Conservation (phyloP, 2,797 vertebrate species). For the Microchirus variegatus region DNA sequence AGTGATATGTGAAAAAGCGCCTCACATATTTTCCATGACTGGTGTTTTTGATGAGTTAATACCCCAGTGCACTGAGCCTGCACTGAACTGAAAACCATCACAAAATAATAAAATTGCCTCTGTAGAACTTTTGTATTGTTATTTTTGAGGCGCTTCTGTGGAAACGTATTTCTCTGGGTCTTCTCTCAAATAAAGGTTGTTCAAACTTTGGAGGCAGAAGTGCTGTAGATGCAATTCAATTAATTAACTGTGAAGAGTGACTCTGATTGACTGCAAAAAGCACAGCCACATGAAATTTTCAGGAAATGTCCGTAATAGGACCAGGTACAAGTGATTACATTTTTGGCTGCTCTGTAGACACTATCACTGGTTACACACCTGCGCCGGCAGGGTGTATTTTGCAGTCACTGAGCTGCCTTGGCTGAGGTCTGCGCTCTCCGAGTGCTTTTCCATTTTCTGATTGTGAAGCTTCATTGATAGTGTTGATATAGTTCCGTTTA, state of each 20-base stretch:
- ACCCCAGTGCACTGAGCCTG: slow-evolving; percentile 16
- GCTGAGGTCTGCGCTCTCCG: no score
- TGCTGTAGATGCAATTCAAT: not conserved
- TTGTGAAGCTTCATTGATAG: slow-evolving; percentile 7
- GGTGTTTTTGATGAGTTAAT: slow-evolving; percentile 25
- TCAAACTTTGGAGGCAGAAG: not conserved
- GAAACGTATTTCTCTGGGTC: no score
- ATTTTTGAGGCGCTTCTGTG: slow-evolving; percentile 1
- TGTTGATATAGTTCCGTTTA: slow-evolving; percentile 10
- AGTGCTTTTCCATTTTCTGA: no score
- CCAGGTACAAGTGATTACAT: no score
- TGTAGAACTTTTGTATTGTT: not conserved
- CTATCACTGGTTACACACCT: no score
- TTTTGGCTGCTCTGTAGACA: no score
- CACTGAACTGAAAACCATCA: slow-evolving; percentile 35
- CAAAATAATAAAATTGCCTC: slow-evolving; percentile 1
- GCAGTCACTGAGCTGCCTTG: no score
- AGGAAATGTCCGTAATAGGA: no score
- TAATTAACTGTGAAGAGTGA: no score
- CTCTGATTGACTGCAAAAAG: no score
- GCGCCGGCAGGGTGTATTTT: no score
- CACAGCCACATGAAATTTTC: no score
- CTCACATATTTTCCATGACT: not conserved
- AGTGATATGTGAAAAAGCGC: not conserved
- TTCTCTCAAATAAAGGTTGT: not conserved